Conservation (phyloP, 2,797 vertebrate species). For the Heteromormyrus szaboi region DNA sequence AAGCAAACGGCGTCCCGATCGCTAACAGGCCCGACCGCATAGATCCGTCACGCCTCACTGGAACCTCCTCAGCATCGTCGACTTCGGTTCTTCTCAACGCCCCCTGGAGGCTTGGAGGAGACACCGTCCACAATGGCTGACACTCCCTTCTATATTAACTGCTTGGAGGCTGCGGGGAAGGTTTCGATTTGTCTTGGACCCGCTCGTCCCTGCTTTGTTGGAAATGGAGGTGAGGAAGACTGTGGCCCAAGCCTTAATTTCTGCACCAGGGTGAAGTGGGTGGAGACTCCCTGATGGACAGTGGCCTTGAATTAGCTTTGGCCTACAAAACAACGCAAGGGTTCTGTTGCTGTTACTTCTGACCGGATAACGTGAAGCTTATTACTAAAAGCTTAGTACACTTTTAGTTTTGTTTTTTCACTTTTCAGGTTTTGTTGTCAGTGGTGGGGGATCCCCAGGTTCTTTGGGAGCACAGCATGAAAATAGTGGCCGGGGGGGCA, state of each 20-base stretch:
- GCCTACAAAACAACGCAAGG: not conserved
- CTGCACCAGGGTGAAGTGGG: not conserved
- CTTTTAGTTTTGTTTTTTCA: not conserved
- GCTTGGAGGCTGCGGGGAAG: not conserved
- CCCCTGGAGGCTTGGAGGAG: not conserved
- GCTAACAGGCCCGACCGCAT: not conserved
- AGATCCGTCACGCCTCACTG: not conserved
- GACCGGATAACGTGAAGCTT: not conserved
- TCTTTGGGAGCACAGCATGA: not conserved
- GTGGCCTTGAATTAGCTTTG: not conserved
- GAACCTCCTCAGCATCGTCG: not conserved
- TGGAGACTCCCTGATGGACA: not conserved
- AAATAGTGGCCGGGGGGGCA: not conserved
- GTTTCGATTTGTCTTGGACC: not conserved
- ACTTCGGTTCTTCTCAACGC: not conserved
- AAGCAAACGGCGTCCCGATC: not conserved
- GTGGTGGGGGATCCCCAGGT: not conserved
- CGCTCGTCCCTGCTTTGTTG: not conserved
- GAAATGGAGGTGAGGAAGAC: not conserved
- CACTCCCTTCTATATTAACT: not conserved
- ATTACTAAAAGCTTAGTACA: not conserved
- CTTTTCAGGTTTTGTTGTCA: not conserved
- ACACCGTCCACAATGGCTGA: not conserved
- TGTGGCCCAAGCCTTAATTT: not conserved
- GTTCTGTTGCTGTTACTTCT: not conserved